phyloP scores from a whole-genome alignment of 2,113 vertebrate genomes.

The Corynorhinus townsendii region DNA sequence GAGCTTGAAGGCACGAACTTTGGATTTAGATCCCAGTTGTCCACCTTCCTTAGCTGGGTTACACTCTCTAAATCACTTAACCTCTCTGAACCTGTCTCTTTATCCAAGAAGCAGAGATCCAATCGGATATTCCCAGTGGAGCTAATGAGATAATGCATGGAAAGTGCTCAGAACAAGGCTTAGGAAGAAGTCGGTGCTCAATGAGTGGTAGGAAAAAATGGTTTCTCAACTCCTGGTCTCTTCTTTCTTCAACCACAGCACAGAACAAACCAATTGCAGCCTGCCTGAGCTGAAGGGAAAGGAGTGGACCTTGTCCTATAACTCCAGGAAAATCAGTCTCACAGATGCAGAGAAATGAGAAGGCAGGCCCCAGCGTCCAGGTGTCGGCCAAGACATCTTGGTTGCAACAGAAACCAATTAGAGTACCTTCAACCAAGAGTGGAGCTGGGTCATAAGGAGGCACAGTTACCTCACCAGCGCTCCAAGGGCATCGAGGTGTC shows the following conservation, averaged over 20 bases:
- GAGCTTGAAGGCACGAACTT: neutral
- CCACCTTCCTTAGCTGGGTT: neutral
- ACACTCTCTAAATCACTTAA: neutral
- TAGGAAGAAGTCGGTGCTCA: neutral
- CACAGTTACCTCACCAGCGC: neutral
- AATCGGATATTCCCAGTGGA: neutral
- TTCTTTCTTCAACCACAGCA: neutral
- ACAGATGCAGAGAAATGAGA: neutral
- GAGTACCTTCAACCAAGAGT: neutral
- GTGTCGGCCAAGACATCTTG: accelerated
- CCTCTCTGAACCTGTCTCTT: neutral
- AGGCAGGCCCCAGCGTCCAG: neutral
- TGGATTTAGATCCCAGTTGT: neutral
- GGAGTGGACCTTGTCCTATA: neutral
- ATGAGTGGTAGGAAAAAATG: neutral
- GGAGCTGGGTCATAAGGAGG: too few relatives aligned
- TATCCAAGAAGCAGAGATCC: neutral
- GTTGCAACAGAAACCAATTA: neutral
- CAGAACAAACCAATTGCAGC: neutral
- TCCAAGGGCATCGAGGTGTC: neutral
- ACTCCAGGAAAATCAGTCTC: neutral
- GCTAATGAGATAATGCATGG: neutral
- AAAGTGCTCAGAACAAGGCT: neutral
- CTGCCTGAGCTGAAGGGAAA: neutral
- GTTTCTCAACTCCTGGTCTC: neutral